Conservation (phyloP, 1,140 invertebrate genomes). For the Drosophila persimilis region DNA sequence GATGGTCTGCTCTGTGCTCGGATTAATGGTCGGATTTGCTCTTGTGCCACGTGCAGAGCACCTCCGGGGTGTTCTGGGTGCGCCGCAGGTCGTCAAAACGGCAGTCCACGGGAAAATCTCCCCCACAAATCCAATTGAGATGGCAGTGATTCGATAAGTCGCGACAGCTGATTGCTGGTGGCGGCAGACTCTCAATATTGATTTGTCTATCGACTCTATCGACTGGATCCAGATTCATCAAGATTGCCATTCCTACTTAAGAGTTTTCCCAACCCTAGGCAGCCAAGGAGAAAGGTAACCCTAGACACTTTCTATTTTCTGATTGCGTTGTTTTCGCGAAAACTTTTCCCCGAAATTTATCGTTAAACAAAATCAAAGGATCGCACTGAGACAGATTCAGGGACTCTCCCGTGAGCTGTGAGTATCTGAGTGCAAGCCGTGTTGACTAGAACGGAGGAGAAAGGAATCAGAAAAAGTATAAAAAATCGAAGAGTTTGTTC, state of each 20-base stretch:
- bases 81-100: too few relatives aligned
- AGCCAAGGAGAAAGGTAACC: conserved; percentile 28
- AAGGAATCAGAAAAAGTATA: conserved; percentile 21
- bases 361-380: neutral
- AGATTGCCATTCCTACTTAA: neutral
- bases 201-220: too few relatives aligned
- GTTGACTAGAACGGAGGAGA: conserved; percentile 26
- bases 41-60: too few relatives aligned
- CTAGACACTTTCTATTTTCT: conserved; percentile 76
- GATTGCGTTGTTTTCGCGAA: conserved; percentile 76
- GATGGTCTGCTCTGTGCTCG: too few relatives aligned
- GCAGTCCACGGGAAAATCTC: too few relatives aligned
- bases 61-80: too few relatives aligned
- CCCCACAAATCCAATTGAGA: too few relatives aligned
- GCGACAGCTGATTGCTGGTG: too few relatives aligned
- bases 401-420: conserved; percentile 26
- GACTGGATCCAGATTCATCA: too few relatives aligned
- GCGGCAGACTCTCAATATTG: too few relatives aligned
- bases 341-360: conserved; percentile 31
- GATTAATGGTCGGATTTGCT: too few relatives aligned
- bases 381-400: neutral
- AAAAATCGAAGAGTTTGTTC: conserved; percentile 59
- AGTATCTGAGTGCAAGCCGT: conserved; percentile 2
- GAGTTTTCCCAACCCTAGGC: conserved; percentile 17
- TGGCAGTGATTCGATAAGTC: too few relatives aligned